A percentile compares a stretch with the other conserved stretches of the same genome.
Conservation (phyloP, 2,113 vertebrate species). For the Benitochromis conjunctus region DNA sequence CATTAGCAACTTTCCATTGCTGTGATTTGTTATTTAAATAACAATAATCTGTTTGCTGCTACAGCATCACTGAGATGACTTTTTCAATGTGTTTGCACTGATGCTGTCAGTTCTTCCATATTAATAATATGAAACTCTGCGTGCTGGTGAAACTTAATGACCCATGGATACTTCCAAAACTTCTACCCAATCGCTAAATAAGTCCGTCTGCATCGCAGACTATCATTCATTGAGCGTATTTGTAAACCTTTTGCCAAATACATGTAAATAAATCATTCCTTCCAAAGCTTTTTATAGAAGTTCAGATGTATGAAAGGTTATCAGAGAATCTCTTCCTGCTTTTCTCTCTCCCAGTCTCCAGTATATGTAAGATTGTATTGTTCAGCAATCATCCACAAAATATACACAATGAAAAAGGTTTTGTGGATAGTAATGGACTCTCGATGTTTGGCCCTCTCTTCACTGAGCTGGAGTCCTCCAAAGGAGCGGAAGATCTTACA, state of each 20-base stretch:
- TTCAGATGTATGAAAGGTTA: not conserved
- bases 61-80: not conserved
- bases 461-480: not conserved
- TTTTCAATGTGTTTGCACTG: not conserved
- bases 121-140: not conserved
- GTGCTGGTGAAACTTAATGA: not conserved
- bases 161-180: not conserved
- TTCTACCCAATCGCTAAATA: not conserved
- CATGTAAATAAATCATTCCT: not conserved
- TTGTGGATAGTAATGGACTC: conserved; percentile 16
- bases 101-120: not conserved
- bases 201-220: not conserved
- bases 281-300: not conserved
- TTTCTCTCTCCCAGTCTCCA: not conserved
- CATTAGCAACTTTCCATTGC: not conserved
- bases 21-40: conserved; percentile 16
- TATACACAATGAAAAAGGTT: conserved; percentile 28
- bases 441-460: conserved; percentile 1
- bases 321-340: not conserved
- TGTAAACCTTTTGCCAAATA: not conserved
- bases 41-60: not conserved
- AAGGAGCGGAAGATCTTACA: conserved; percentile 3
- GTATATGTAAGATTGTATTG: not conserved
- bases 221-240: not conserved
- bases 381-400: conserved; percentile 13